These are phyloP conservation scores for Amphimedon queenslandica DNA, from an alignment of 37 sponge, comb jelly and placozoan genomes.

Conservation along the genomic window DNA sequence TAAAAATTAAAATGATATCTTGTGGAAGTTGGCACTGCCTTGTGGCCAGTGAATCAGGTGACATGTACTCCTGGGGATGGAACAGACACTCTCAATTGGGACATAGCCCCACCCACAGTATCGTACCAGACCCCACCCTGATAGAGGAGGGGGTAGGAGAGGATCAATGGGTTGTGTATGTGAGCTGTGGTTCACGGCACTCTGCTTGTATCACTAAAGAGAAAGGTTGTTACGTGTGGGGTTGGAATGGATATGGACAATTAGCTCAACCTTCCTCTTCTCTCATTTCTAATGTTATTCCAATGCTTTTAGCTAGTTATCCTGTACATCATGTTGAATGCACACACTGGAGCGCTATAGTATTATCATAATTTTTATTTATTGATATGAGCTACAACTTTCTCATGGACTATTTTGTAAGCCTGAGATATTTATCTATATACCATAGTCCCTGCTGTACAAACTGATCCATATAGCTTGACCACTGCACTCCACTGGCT, in stretches of 20 bases:
- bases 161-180: slow-evolving; percentile 6
- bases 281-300: no score
- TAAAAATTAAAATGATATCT: slow-evolving; percentile 26
- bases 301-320: no score
- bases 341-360: no score
- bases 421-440: no score
- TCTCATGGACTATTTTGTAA: no score
- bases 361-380: no score
- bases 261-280: no score
- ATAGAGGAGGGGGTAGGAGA: slow-evolving; percentile 30
- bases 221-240: slow-evolving; percentile 63
- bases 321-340: no score
- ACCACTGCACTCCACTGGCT: no score
- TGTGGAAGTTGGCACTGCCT: slow-evolving; percentile 64
- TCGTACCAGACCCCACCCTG: slow-evolving; percentile 42
- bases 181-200: slow-evolving; percentile 48
- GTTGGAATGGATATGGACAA: slow-evolving; percentile 79
- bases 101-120: slow-evolving; percentile 15
- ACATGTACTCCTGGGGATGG: slow-evolving; percentile 80
- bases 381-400: no score
- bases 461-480: no score
- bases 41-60: slow-evolving; percentile 41
- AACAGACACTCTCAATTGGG: slow-evolving; percentile 60
- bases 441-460: no score
- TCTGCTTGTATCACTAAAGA: slow-evolving; percentile 49